Conservation (phyloP, 2,888 invertebrate genomes). For the Fabriciana adippe region DNA sequence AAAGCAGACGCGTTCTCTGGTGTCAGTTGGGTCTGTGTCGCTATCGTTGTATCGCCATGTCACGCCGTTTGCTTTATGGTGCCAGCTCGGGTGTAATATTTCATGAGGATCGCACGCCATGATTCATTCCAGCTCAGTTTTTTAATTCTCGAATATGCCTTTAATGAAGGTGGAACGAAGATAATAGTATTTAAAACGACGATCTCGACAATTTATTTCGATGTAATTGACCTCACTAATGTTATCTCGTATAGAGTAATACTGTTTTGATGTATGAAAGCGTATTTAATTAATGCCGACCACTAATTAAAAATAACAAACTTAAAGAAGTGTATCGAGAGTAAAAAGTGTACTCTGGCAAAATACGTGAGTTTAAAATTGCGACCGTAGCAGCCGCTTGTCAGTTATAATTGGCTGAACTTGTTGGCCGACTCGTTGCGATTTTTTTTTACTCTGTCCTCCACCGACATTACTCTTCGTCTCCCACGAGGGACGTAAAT, state of each 20-base stretch:
- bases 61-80: constrained; percentile 81
- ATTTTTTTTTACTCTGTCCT: constrained; percentile 72
- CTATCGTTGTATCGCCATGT: constrained; percentile 82
- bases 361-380: constrained; percentile 66
- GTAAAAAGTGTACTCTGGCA: constrained; percentile 32
- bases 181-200: constrained; percentile 64
- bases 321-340: constrained; percentile 33
- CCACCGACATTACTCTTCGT: constrained; percentile 79
- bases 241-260: constrained; percentile 14
- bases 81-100: constrained; percentile 80
- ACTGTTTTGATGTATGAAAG: constrained; percentile 19
- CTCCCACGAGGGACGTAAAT: constrained; percentile 79
- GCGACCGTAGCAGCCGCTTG: constrained; percentile 73
- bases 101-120: constrained; percentile 81
- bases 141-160: constrained; percentile 74
- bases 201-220: constrained; percentile 41
- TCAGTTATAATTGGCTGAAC: constrained; percentile 83
- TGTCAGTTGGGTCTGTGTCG: constrained; percentile 78
- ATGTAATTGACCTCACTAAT: constrained; percentile 40
- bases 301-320: constrained; percentile 32
- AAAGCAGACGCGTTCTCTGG: constrained; percentile 70
- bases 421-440: constrained; percentile 73
- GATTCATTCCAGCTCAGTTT: constrained; percentile 78
- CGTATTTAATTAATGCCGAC: constrained; percentile 9
- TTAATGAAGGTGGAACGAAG: constrained; percentile 72